Base-by-base conservation (phyloP, 2,888 invertebrate genomes). In the Melinaea menophilus region DNA sequence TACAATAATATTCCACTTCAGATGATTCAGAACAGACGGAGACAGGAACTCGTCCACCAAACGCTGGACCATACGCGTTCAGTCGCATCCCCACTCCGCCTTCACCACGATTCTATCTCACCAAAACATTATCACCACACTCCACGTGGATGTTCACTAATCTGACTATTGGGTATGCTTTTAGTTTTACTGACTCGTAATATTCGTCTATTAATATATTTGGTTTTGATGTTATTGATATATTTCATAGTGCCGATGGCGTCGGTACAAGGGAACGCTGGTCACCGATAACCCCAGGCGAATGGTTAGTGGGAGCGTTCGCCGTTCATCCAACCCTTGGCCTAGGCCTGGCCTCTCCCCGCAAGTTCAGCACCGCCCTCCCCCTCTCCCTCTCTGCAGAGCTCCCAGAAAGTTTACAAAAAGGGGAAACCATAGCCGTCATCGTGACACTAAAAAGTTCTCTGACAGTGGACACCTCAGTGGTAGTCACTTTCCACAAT, bases 381-480 rank as follows among this genome's bases (percentile, higher is more conserved):
- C 93, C 86, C 94, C 96, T 99, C 80, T 96, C 96, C 71, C 93
- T 98, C 55, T 94, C 95, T 7, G 92, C 97, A 7, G 96, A 98
- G 78, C 86, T 99, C 58, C 99, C 99, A 0, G 95, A 96, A 73
- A 94, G 96, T 0, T 94, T 99, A 12, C 95, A 97, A 73, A 93
- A 95, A 68, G 98, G 98, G 34, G 99, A 99, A 91, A 94, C 96
- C 7, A 92, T 99, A 61, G 95, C 97, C 0, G 93, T 98, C 60
- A 95, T 98, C 56, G 94, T 97, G 11, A 94, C 96, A 2, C 93
- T 99, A 7, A 97, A 96, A 83, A 99, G 98, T 83, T 96, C 98
- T 75, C 92, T 97, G 86, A 93, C 94, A 12, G 93, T 94, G 65
- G 94, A 96, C 69, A 91, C 95, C 0, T 92, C 92, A 12, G 96